phyloP scores from a whole-genome alignment of 1,140 invertebrate species.

The Neodiprion fabricii region DNA sequence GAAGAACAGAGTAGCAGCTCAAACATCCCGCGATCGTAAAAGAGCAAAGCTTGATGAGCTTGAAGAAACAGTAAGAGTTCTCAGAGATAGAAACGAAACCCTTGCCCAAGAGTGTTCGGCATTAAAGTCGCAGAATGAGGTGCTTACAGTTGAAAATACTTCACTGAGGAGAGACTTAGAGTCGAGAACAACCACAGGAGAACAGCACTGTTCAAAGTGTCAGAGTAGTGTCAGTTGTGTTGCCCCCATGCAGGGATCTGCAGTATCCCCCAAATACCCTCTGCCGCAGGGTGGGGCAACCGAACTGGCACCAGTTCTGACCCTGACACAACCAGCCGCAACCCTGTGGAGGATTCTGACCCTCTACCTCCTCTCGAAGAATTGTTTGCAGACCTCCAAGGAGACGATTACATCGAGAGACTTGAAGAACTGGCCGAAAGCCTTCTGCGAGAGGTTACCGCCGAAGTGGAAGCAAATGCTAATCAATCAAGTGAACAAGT shows the following conservation, averaged over 20 bases:
- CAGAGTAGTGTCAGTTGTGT: conserved; percentile 65
- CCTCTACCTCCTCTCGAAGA: conserved; percentile 82
- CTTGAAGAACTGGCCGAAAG: conserved; percentile 81
- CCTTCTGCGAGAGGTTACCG: conserved; percentile 79
- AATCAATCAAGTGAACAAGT: conserved; percentile 65
- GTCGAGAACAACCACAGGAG: conserved; percentile 34
- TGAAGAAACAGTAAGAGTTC: conserved; percentile 72
- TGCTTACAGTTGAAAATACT: conserved; percentile 69
- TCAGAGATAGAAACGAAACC: conserved; percentile 72
- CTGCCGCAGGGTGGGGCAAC: conserved; percentile 80
- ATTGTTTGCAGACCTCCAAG: conserved; percentile 73
- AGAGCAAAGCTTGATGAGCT: conserved; percentile 91
- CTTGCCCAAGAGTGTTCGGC: conserved; percentile 70
- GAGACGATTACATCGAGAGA: conserved; percentile 70
- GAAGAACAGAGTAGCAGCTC: conserved; percentile 97
- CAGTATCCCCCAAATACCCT: conserved; percentile 76
- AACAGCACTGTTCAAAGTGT: conserved; percentile 56
- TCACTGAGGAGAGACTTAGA: conserved; percentile 60
- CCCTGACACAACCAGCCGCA: conserved; percentile 54
- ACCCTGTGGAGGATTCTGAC: conserved; percentile 73
- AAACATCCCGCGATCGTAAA: conserved; percentile 96
- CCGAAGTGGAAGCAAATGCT: conserved; percentile 73
- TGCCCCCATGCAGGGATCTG: conserved; percentile 71
- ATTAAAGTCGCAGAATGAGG: conserved; percentile 71
- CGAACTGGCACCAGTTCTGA: conserved; percentile 65